Conservation (phyloP, 2,113 vertebrate genomes). For the Dasyurus viverrinus region DNA sequence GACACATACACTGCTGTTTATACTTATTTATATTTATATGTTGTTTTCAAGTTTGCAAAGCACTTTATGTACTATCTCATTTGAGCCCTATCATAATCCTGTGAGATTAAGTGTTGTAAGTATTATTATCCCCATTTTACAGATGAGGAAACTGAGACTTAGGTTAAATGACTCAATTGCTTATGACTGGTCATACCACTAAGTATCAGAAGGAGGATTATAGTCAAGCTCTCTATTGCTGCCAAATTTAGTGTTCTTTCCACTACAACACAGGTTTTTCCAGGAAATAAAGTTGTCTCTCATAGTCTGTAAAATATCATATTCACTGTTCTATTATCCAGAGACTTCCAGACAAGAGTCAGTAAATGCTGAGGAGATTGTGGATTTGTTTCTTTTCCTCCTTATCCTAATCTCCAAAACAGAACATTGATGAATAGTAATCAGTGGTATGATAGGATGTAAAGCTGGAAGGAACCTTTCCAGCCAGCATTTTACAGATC, state of each 20-base stretch:
- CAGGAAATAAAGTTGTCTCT: neutral
- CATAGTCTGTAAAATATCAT: neutral
- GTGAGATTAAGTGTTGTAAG: neutral
- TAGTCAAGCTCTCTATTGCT: neutral
- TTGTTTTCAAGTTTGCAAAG: neutral
- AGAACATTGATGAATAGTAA: neutral
- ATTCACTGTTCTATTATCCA: neutral
- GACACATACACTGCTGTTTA: neutral
- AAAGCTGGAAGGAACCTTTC: neutral
- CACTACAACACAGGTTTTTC: no score
- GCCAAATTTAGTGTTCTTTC: neutral
- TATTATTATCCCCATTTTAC: neutral
- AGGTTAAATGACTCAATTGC: neutral
- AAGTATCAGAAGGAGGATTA: neutral
- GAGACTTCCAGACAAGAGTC: neutral
- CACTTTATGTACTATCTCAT: no score
- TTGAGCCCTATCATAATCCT: neutral
- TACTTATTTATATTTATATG: neutral
- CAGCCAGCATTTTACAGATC: neutral
- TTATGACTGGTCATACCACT: neutral
- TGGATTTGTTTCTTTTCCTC: neutral
- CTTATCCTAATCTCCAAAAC: neutral
- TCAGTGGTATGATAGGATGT: no score
- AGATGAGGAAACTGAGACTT: neutral
- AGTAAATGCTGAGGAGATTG: neutral